Percentiles rank a stretch among this genome's conserved stretches.
phyloP scores from a whole-genome alignment of 2,113 vertebrate genomes.

The Xyrauchen texanus region DNA sequence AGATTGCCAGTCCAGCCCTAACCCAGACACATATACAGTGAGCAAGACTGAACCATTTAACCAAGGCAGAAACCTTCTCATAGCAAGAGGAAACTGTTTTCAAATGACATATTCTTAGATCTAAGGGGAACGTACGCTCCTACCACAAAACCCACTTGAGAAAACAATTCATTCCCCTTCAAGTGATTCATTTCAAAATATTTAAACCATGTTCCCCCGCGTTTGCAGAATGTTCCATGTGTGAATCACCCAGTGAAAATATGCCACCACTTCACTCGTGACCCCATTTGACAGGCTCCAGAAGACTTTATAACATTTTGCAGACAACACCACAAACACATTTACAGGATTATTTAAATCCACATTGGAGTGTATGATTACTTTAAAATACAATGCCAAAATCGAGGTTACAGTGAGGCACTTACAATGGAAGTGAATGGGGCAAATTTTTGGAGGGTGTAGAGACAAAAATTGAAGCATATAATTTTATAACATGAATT shows the following conservation, averaged over 20 bases:
- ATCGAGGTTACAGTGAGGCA: too few species aligned
- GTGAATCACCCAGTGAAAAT: constrained; percentile 20
- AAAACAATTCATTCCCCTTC: constrained; percentile 3
- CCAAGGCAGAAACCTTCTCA: background rate
- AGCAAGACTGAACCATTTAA: background rate
- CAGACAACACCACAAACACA: constrained; percentile 29
- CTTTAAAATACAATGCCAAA: too few species aligned
- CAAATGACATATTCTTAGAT: background rate
- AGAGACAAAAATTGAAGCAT: too few species aligned
- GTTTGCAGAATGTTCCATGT: background rate
- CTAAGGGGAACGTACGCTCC: background rate
- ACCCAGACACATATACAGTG: background rate
- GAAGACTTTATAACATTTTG: constrained; percentile 8
- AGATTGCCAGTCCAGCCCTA: too few species aligned
- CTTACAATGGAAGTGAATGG: too few species aligned
- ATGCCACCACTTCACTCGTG: background rate
- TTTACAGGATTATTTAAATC: constrained; percentile 2
- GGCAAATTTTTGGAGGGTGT: too few species aligned
- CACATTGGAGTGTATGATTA: constrained; percentile 6
- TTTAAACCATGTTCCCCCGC: constrained; percentile 1
- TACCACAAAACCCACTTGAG: background rate
- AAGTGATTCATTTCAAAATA: constrained; percentile 26
- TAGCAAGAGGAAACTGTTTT: background rate
- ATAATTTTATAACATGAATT: too few species aligned
- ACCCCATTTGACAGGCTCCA: background rate